A percentile compares a stretch with the other conserved stretches of the same genome.
Evolutionary conservation across 1,140 invertebrate species (phyloP).

Genomic region (Leptinotarsa lineolata): DNA sequence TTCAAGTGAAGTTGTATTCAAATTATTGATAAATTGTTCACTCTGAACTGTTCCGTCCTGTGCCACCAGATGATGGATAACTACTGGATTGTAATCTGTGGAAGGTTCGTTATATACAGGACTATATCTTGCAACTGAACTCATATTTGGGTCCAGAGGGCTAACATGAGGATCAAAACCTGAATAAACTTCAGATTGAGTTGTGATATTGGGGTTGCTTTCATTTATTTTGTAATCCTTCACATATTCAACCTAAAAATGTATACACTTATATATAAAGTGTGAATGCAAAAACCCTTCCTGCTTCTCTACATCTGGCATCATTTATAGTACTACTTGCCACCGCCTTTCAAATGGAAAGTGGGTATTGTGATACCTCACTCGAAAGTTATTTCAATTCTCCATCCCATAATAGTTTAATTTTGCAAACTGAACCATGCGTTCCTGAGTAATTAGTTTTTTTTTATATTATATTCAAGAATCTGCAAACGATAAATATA

Average conservation of each 20-base stretch:
- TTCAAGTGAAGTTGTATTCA: conserved; percentile 34
- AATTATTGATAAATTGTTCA: conserved; percentile 33
- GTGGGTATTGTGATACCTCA: too few species aligned
- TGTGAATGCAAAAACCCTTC: neutral
- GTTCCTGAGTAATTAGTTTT: too few species aligned
- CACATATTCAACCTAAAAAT: conserved; percentile 61
- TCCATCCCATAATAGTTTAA: too few species aligned
- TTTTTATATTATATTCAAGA: too few species aligned
- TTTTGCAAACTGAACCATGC: too few species aligned
- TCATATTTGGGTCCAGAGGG: conserved; percentile 65
- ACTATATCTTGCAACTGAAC: conserved; percentile 62
- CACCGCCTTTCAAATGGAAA: too few species aligned
- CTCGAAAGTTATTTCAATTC: too few species aligned
- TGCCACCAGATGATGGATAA: conserved; percentile 56
- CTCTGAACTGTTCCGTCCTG: conserved; percentile 29
- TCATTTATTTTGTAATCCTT: conserved; percentile 59
- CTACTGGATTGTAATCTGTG: conserved; percentile 60
- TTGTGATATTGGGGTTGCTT: conserved; percentile 40
- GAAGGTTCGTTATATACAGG: conserved; percentile 59
- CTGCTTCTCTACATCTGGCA: too few species aligned
- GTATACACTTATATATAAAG: neutral
- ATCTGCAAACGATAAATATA: too few species aligned
- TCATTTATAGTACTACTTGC: too few species aligned
- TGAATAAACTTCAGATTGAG: conserved; percentile 59
- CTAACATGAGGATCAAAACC: conserved; percentile 63